Base-by-base conservation (phyloP, 2,797 vertebrate species). In the Rousettus madagascariensis region DNA sequence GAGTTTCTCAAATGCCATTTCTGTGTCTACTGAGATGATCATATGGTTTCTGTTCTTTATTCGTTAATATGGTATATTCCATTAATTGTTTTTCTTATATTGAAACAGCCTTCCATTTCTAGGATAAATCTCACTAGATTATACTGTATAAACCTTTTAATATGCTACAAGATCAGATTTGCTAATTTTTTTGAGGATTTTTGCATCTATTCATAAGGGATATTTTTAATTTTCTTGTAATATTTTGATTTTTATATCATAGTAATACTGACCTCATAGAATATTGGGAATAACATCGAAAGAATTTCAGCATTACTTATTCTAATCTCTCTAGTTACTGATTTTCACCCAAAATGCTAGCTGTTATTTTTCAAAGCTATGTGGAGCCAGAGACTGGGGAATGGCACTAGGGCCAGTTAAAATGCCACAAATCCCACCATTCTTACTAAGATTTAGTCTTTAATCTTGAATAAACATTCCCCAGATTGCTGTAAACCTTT, bases 231-330 rank as follows among this genome's bases (percentile, higher is more conserved):
- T 89, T 87, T 69, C 26, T 71, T 33, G 11, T 55, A 49, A 79
- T 92, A 5, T 66, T 89, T 92, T 89, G 66, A 77, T 74, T 92
- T 68, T 89, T 33, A 51, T 74, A 55, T 46, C 38, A 68, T 85
- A 74, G 20, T 68, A 89, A 79, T 55, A 85, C 41, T 46, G 46
- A 17, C 43, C 19, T 86, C 28, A 38, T 46, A 90, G 38, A 84
- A 82, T 80, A 24, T 85, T 84, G n/a, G 26, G 26, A 79, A 41
- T 80, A 79, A 71, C 49, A 53, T 51, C 74, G 80, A 72, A 79
- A 80, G 84, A 83, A 30, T 22, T 61, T 16, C 30, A 66, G 17
- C 28, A 46, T 46, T 46, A 46, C 38, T 86, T n/a, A 80, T 90
- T 74, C 66, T 85, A 33, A 49, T 74, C 46, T 41, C 36, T 55